Evolutionary conservation across 2,888 invertebrate genomes (phyloP), one percentile per base, ranked within the genome.

Genomic region (Anthrax anthrax): DNA sequence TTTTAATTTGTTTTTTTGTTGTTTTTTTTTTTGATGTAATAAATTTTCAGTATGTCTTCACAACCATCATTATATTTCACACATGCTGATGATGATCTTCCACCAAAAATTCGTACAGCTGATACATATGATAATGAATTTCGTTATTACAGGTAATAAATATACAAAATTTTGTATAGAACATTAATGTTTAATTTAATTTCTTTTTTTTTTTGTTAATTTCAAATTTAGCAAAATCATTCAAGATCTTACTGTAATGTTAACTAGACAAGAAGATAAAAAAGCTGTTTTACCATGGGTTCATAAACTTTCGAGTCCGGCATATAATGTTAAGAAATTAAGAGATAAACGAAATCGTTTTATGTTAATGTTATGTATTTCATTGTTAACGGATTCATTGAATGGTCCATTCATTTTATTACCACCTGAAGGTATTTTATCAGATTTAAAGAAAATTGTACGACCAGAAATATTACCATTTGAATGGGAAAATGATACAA

Each of bases 341-440:
- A 44, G 53, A 6, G 51, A 51, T 13, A 56, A 55, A 42, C 43
- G 56, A 14, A 56, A 56, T 45, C 50, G 47, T 3, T 56, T 52
- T 38, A 47, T 55, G 39, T 39, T 56, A 4, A 55, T 54, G 55
- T 18, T 56, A 1, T 51, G 52, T 12, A 44, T 56, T 37, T 50
- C 48, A n/a, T 42, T 53, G 27, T 40, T 43, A n/a, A 37, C 50
- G n/a, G 50, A 47, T 37, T 17, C 41, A 3, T 39, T 54, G 8
- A 50, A 51, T 23, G 37, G 49, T 10, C 54, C 54, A 13, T 56
- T 54, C 36, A n/a, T 47, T 42, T 29, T 17, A 18, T 23, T 17
- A 18, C 54, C 54, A 1, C 50, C 50, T 2, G 18, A 19, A 8
- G 51, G 36, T 12, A 32, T 38, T 14, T 18, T 45, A 2, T 36